Conservation (phyloP, 1,140 invertebrate genomes). For the Thaumetopoea pityocampa region DNA sequence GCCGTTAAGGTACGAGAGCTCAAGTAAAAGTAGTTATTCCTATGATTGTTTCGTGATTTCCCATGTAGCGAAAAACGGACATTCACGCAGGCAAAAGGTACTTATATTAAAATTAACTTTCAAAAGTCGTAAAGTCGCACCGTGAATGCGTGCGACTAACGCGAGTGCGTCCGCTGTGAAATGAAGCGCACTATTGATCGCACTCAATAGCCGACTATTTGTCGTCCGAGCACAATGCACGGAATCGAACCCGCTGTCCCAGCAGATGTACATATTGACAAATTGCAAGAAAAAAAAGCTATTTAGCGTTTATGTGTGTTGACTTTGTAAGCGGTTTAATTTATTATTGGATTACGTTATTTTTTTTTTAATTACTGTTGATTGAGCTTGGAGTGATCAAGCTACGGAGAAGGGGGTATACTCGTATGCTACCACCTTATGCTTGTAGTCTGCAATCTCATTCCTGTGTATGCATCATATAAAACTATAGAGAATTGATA, state of each 20-base stretch:
- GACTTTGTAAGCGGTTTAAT: slow-evolving; percentile 1
- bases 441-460: no score
- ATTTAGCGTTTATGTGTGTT: slow-evolving; percentile 9
- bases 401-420: no score
- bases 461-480: no score
- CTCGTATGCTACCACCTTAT: no score
- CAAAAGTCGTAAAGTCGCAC: slow-evolving; percentile 8
- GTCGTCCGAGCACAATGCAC: slow-evolving; percentile 17
- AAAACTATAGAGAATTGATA: no score
- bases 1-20: no score
- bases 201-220: slow-evolving; percentile 24
- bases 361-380: background rate
- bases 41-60: no score
- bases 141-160: slow-evolving; percentile 16
- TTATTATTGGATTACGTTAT: background rate
- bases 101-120: no score
- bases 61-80: no score
- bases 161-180: background rate
- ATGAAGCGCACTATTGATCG: slow-evolving; percentile 21
- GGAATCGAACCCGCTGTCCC: slow-evolving; percentile 13
- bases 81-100: no score
- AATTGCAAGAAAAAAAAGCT: slow-evolving; percentile 13
- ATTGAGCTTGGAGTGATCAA: no score
- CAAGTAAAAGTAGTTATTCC: no score
- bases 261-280: slow-evolving; percentile 24